Evolutionary conservation across 2,797 vertebrate genomes (phyloP), one percentile per base, ranked within the genome.

Genomic region (Lycodopsis pacificus): DNA sequence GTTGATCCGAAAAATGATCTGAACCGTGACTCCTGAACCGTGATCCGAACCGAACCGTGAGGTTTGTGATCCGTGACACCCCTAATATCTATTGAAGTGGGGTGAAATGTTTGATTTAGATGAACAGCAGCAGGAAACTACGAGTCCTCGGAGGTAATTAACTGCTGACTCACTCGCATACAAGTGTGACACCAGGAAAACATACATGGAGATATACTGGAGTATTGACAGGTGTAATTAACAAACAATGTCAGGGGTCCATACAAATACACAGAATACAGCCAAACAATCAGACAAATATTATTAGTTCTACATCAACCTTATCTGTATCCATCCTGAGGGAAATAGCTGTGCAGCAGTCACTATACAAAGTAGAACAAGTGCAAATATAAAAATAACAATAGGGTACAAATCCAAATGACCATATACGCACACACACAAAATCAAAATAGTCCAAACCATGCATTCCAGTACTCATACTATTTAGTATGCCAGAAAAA

Each of bases 71-170:
- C n/a, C n/a, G n/a, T n/a, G n/a, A n/a, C n/a, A n/a, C n/a, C n/a
- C n/a, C n/a, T n/a, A n/a, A 48, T 65, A 59, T 30, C 46, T 46
- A 36, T 65, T 53, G 57, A 62, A 56, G 25, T 42, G 51, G n/a
- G 7, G 13, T 54, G 2, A 71, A 46, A 63, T 38, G 38, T 69
- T 73, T 59, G 8, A 69, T 76, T 76, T 32, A 34, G 76, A 53
- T 6, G 27, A 71, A 32, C 30, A 32, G 68, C 57, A 32, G 27
- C 67, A 53, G 71, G 63, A 80, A 30, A 53, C 5, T 32, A 8
- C 65, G 1, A 20, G 20, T 65, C 36, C 54, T 44, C 65, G 9
- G 59, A 65, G 66, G 65, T 17, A 40, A 30, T n/a, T 17, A 17
- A 53, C 71, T 27, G 78, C 61, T 80, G 66, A 66, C 46, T 65